Evolutionary conservation across 2,888 invertebrate species (phyloP).

Genomic region (Escarpia spicata): DNA sequence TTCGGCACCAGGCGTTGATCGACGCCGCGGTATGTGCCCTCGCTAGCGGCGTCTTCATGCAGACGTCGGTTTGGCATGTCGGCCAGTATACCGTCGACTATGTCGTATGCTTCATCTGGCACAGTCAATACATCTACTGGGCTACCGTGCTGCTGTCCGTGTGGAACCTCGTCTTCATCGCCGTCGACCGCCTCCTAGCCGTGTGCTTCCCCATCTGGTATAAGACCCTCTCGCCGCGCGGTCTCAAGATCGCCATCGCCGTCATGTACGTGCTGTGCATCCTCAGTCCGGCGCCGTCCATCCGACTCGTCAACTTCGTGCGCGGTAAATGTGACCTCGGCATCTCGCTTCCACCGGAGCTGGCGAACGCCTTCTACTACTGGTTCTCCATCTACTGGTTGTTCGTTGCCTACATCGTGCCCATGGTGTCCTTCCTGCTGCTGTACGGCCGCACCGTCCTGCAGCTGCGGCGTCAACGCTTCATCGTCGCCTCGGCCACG

Average conservation of each 20-base stretch:
- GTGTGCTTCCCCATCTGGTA: slow-evolving; percentile 13
- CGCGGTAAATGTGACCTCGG: neutral
- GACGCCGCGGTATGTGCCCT: slow-evolving; percentile 7
- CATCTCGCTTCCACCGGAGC: neutral
- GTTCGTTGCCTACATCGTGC: slow-evolving; percentile 17
- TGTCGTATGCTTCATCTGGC: neutral
- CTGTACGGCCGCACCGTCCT: neutral
- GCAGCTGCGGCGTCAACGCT: neutral
- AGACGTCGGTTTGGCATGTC: neutral
- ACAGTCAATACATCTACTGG: slow-evolving; percentile 19
- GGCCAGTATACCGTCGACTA: neutral
- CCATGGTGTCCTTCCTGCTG: neutral
- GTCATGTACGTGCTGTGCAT: neutral
- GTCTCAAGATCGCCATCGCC: neutral
- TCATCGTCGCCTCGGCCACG: too few relatives aligned
- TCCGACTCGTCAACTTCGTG: neutral
- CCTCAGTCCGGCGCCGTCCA: neutral
- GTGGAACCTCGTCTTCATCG: slow-evolving; percentile 22
- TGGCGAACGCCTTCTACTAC: neutral
- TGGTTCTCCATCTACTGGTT: slow-evolving; percentile 13
- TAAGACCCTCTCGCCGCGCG: neutral
- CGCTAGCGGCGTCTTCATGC: slow-evolving; percentile 19
- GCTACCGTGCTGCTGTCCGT: neutral
- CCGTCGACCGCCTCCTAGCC: slow-evolving; percentile 14
- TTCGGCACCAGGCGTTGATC: neutral